Percentiles rank a stretch among this genome's conserved stretches.
phyloP scores from a whole-genome alignment of 2,113 vertebrate genomes.

The Columba janthina region DNA sequence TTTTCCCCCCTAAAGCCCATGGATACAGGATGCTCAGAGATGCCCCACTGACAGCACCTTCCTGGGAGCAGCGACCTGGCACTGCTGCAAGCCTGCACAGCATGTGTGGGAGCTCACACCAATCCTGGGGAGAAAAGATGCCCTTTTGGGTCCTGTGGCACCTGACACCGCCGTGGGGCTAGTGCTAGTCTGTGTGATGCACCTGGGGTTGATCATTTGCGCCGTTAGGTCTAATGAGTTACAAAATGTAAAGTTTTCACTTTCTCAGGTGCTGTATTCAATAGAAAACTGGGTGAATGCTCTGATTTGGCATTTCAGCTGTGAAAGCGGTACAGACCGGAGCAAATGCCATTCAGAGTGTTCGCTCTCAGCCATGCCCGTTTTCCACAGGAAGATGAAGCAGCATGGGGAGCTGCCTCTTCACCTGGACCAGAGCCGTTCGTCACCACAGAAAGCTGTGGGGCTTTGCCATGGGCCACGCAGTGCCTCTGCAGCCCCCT shows the following conservation, averaged over 20 bases:
- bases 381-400: neutral
- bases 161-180: neutral
- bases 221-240: neutral
- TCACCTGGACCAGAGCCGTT: rapidly evolving
- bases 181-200: neutral
- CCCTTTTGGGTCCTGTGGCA: neutral
- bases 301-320: neutral
- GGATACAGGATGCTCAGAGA: neutral
- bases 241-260: neutral
- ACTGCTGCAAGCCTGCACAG: neutral
- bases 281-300: neutral
- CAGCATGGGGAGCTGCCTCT: neutral
- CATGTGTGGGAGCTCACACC: neutral
- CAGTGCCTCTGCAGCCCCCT: neutral
- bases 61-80: neutral
- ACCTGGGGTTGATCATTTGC: neutral
- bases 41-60: rapidly evolving
- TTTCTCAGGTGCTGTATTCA: neutral
- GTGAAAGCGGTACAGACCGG: neutral
- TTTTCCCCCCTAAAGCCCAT: neutral
- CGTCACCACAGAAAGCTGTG: neutral
- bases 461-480: neutral
- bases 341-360: neutral
- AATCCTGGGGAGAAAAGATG: rapidly evolving
- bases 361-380: neutral